phyloP scores from a whole-genome alignment of 2,113 vertebrate genomes.

The Oryzias melastigma region DNA sequence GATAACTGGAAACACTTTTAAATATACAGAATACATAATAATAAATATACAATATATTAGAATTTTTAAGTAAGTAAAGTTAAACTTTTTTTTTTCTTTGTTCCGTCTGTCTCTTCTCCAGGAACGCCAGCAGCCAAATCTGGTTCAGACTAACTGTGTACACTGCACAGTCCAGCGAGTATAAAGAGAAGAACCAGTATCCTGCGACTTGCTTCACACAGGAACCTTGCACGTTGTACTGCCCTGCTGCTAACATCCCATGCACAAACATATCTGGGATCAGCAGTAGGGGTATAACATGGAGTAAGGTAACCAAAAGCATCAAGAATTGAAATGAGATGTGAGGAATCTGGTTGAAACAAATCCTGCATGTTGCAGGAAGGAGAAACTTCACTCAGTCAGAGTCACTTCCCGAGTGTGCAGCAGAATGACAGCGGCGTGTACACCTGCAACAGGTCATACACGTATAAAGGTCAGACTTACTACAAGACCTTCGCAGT shows the following conservation, averaged over 20 bases:
- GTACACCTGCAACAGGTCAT: conserved; percentile 57
- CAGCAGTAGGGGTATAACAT: background rate
- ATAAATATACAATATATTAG: too few species aligned
- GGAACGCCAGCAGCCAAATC: conserved; percentile 6
- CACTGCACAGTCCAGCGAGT: background rate
- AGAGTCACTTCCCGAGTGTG: conserved; percentile 12
- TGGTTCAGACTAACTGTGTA: conserved; percentile 35
- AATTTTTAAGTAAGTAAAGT: too few species aligned
- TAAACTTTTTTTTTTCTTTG: too few species aligned
- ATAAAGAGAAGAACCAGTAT: background rate
- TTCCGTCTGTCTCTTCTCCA: conserved; percentile 7
- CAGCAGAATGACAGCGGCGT: conserved; percentile 4
- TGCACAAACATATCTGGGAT: conserved; percentile 4
- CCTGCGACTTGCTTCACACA: background rate
- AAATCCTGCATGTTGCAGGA: background rate
- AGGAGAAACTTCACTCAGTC: background rate
- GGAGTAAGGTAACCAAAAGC: conserved; percentile 49
- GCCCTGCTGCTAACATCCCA: background rate
- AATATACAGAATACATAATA: too few species aligned
- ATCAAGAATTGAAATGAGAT: too few species aligned
- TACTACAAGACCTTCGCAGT: conserved; percentile 40
- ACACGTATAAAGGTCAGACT: conserved; percentile 26
- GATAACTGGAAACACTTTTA: too few species aligned
- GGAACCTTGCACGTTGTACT: conserved; percentile 6
- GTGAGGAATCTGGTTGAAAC: too few species aligned